Conservation (phyloP, 2,888 invertebrate genomes). For the Caenorhabditis sp. region DNA sequence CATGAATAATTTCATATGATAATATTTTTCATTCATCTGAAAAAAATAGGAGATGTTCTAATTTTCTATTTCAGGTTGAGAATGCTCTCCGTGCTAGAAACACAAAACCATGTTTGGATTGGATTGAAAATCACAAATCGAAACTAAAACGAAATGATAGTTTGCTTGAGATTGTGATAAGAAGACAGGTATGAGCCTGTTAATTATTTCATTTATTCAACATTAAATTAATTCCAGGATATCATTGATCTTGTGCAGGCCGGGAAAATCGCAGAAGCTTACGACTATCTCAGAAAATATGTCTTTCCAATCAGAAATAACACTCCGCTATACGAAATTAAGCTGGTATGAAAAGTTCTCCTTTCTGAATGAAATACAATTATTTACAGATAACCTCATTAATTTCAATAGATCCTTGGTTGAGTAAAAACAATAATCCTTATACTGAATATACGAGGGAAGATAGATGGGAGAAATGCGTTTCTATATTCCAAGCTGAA, state of each 20-base stretch:
- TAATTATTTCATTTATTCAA: no score
- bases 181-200: conserved; percentile 74
- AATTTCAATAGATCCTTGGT: conserved; percentile 32
- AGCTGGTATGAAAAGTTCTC: background rate
- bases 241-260: conserved; percentile 85
- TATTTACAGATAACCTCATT: conserved; percentile 50
- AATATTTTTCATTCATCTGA: no score
- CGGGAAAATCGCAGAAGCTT: conserved; percentile 87
- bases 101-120: conserved; percentile 62
- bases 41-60: background rate
- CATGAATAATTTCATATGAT: no score
- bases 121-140: conserved; percentile 74
- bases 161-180: conserved; percentile 90
- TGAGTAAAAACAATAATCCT: conserved; percentile 35
- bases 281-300: conserved; percentile 88
- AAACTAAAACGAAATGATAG: conserved; percentile 75
- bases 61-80: conserved; percentile 4
- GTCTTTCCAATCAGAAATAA: conserved; percentile 75
- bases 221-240: no score
- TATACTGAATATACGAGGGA: conserved; percentile 75
- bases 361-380: background rate
- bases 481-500: conserved; percentile 89
- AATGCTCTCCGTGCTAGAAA: conserved; percentile 48
- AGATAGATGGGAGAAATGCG: conserved; percentile 85
- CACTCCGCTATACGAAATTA: conserved; percentile 77